Percentiles rank a stretch among this genome's conserved stretches.
phyloP scores from a whole-genome alignment of 2,797 vertebrate species.

The Eulemur coronatus region DNA sequence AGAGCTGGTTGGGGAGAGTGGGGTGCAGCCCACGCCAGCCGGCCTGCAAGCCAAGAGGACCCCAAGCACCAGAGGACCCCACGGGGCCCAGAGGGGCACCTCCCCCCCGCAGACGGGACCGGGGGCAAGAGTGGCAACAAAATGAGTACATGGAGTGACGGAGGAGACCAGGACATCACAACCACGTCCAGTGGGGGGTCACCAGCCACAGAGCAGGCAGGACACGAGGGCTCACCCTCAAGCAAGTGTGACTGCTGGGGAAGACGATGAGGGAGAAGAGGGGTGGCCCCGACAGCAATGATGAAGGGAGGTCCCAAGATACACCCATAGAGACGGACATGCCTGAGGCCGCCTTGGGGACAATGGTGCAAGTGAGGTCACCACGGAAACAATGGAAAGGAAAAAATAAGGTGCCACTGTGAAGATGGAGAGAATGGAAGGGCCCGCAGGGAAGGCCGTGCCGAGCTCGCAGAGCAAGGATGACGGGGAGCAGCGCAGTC shows the following conservation, averaged over 20 bases:
- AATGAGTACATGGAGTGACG: slow-evolving; percentile 31
- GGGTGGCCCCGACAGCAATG: slow-evolving; percentile 38
- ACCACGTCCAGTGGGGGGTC: not conserved
- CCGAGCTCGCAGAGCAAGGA: not conserved
- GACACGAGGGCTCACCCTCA: not conserved
- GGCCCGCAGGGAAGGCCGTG: slow-evolving; percentile 28
- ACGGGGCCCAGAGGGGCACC: slow-evolving; percentile 33
- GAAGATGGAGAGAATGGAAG: slow-evolving; percentile 64
- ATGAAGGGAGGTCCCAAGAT: slow-evolving; percentile 54
- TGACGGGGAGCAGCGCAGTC: not conserved
- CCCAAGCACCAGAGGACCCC: slow-evolving; percentile 11
- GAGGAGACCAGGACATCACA: slow-evolving; percentile 19
- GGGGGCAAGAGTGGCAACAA: not conserved
- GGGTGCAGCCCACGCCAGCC: not conserved
- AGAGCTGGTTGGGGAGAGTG: not conserved
- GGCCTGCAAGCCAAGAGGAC: slow-evolving; percentile 24
- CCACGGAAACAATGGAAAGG: slow-evolving; percentile 59
- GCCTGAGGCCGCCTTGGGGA: slow-evolving; percentile 55
- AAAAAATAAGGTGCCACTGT: slow-evolving; percentile 53
- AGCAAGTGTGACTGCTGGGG: not conserved
- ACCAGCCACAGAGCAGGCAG: slow-evolving; percentile 42
- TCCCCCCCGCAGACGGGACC: not conserved
- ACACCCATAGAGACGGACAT: slow-evolving; percentile 41
- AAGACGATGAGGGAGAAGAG: slow-evolving; percentile 25
- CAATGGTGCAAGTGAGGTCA: slow-evolving; percentile 67